Percentiles rank a stretch among this genome's conserved stretches.
These are phyloP conservation scores for Drosophila quasianomalipes DNA, from an alignment of 2,888 invertebrate genomes.

Conservation along the genomic window DNA sequence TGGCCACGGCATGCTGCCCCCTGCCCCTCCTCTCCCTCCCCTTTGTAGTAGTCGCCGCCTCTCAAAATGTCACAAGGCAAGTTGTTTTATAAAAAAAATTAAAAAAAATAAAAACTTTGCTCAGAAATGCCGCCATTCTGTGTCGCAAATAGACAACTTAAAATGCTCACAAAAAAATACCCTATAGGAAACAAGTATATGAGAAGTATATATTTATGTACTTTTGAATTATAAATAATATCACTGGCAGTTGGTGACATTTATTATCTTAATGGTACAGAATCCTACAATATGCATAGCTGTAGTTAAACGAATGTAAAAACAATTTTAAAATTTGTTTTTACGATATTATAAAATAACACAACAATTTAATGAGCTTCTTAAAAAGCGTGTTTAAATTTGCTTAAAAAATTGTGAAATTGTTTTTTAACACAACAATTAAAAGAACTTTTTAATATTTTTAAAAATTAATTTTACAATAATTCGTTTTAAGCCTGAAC, in stretches of 20 bases:
- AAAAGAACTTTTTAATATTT: neutral
- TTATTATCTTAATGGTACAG: neutral
- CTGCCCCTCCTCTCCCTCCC: neutral
- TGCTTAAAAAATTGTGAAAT: neutral
- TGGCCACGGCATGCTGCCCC: slow-evolving; percentile 21
- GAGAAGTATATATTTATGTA: neutral
- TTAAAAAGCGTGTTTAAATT: neutral
- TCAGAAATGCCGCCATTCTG: slow-evolving; percentile 21
- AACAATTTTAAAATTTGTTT: neutral
- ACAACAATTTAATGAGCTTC: neutral
- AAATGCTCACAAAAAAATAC: slow-evolving; percentile 3
- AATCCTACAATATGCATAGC: neutral
- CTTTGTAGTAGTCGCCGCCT: neutral
- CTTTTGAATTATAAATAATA: neutral
- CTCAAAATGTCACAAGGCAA: slow-evolving; percentile 31
- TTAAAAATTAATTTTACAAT: neutral
- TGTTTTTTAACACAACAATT: neutral
- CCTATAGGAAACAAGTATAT: neutral
- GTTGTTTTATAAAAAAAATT: neutral
- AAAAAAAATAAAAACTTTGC: slow-evolving; percentile 1
- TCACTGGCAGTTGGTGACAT: neutral
- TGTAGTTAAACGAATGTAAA: neutral
- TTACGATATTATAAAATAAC: neutral
- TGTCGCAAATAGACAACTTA: slow-evolving; percentile 11
- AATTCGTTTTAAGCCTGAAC: neutral